phyloP scores from a whole-genome alignment of 2,797 vertebrate genomes.

The Onychomys arenicola region DNA sequence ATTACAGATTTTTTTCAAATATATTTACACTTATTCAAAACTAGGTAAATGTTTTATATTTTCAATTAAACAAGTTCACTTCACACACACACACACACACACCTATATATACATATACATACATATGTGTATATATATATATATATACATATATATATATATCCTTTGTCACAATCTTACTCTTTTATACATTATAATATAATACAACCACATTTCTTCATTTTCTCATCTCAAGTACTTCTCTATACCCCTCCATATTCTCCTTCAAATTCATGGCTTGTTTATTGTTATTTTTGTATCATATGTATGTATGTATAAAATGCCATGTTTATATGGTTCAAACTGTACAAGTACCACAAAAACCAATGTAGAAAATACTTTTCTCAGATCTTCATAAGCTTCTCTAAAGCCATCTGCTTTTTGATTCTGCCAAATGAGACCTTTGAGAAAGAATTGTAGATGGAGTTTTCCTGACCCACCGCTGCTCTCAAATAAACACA shows the following conservation, averaged over 20 bases:
- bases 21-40: neutral
- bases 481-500: too few relatives aligned
- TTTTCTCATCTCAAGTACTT: neutral
- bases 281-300: too few relatives aligned
- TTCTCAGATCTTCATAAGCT: constrained; percentile 62
- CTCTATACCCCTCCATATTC: neutral
- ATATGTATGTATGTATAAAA: too few relatives aligned
- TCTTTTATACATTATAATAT: too few relatives aligned
- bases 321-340: neutral
- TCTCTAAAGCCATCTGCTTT: neutral
- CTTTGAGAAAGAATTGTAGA: constrained; percentile 29
- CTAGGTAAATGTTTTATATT: neutral
- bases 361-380: neutral
- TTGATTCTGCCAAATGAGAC: constrained; percentile 51
- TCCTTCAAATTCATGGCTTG: neutral
- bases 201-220: too few relatives aligned
- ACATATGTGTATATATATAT: neutral
- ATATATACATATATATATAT: too few relatives aligned
- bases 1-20: neutral
- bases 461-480: too few relatives aligned
- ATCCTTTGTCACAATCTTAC: neutral
- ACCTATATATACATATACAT: too few relatives aligned
- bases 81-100: too few relatives aligned
- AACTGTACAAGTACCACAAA: constrained; percentile 15
- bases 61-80: neutral